Conservation (phyloP, 2,113 vertebrate species). For the Xiphophorus couchianus region DNA sequence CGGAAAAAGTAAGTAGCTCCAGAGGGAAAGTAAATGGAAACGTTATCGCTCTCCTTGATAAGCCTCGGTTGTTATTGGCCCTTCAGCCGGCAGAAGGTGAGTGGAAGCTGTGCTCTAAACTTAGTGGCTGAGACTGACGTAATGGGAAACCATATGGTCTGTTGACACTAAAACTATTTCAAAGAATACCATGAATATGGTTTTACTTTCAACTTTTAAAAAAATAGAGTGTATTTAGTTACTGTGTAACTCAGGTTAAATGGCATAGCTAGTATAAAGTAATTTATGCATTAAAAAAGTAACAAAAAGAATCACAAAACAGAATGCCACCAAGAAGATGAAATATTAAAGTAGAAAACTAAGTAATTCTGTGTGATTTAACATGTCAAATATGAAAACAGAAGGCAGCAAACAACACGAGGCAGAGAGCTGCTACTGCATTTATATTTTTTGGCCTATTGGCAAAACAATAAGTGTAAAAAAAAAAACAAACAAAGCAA, state of each 20-base stretch:
- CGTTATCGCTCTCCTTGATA: slow-evolving; percentile 1
- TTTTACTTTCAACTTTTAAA: background rate
- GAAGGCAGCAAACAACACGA: no score
- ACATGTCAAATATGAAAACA: no score
- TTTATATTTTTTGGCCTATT: no score
- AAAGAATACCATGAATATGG: background rate
- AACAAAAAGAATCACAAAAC: no score
- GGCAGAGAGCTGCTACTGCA: no score
- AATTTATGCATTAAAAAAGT: no score
- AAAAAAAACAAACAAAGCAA: no score
- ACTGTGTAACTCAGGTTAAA: background rate
- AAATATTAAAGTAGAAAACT: no score
- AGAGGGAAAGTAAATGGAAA: background rate
- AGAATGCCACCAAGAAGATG: no score
- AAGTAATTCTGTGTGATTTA: no score
- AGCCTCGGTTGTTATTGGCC: background rate
- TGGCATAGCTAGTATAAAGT: no score
- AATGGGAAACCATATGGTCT: background rate
- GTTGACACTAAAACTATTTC: background rate
- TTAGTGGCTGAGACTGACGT: background rate
- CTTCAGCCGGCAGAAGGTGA: background rate
- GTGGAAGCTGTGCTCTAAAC: background rate
- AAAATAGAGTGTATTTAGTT: background rate
- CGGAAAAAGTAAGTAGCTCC: slow-evolving; percentile 51
- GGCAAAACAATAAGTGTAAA: no score